phyloP scores from a whole-genome alignment of 2,888 invertebrate genomes.

The Mimumesa dahlbomi region DNA sequence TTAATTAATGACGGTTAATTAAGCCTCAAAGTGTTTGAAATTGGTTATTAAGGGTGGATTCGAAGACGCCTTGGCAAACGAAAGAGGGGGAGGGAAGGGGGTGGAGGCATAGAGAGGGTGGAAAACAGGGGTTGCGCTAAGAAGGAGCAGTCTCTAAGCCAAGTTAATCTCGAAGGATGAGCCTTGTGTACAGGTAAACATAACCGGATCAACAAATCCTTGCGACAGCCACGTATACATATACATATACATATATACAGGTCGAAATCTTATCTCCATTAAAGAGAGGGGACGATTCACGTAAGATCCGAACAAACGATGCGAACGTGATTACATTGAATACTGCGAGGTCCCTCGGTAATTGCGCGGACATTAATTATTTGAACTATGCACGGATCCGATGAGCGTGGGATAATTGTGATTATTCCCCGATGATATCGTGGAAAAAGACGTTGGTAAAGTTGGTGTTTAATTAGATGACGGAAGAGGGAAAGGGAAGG shows the following conservation, averaged over 20 bases:
- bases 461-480: background rate
- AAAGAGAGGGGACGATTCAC: conserved; percentile 24
- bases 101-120: background rate
- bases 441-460: background rate
- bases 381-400: too few relatives aligned
- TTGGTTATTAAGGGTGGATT: conserved; percentile 34
- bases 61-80: background rate
- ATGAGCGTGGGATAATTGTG: too few relatives aligned
- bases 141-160: conserved; percentile 25
- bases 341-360: background rate
- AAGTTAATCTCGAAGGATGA: conserved; percentile 48
- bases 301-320: conserved; percentile 45
- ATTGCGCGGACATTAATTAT: conserved; percentile 29
- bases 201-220: conserved; percentile 53
- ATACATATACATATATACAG: too few relatives aligned
- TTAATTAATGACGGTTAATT: conserved; percentile 43
- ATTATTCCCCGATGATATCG: too few relatives aligned
- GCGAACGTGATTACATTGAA: conserved; percentile 46
- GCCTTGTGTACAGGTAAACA: conserved; percentile 50
- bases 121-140: background rate
- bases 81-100: background rate
- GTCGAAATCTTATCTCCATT: conserved; percentile 53
- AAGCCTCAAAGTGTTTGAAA: conserved; percentile 28
- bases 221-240: conserved; percentile 16
- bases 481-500: background rate